Evolutionary conservation across 2,888 invertebrate species (phyloP).

Genomic region (Caenorhabditis sp.): DNA sequence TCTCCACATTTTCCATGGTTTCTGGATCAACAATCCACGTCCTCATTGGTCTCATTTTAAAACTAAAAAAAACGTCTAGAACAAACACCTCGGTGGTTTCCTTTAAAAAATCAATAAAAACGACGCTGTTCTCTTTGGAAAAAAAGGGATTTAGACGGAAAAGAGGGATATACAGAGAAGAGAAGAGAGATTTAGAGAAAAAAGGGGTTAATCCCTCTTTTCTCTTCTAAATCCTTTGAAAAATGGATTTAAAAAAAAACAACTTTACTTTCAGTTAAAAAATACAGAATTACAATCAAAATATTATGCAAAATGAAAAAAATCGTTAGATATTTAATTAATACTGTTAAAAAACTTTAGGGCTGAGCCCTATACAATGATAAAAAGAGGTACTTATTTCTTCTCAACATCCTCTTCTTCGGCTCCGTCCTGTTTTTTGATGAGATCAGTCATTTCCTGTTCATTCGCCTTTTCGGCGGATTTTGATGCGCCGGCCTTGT

Average conservation of each 20-base stretch:
- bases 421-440: slow-evolving; percentile 17
- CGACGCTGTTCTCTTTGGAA: too few relatives aligned
- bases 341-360: slow-evolving; percentile 6
- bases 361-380: not conserved
- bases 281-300: not conserved
- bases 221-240: not conserved
- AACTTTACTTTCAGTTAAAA: not conserved
- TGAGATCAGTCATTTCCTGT: slow-evolving; percentile 40
- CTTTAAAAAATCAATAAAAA: too few relatives aligned
- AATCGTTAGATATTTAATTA: not conserved
- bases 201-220: too few relatives aligned
- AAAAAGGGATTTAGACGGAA: too few relatives aligned
- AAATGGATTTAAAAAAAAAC: too few relatives aligned
- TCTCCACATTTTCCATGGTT: too few relatives aligned
- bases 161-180: too few relatives aligned
- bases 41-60: too few relatives aligned
- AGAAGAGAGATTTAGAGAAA: too few relatives aligned
- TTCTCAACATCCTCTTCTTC: slow-evolving; percentile 30
- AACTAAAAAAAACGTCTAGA: too few relatives aligned
- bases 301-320: not conserved
- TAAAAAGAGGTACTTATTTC: slow-evolving; percentile 12
- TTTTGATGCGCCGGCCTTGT: slow-evolving; percentile 42
- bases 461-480: slow-evolving; percentile 25
- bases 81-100: too few relatives aligned
- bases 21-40: too few relatives aligned